Evolutionary conservation across 1,140 invertebrate species (phyloP).

Genomic region (Colletes latitarsis): DNA sequence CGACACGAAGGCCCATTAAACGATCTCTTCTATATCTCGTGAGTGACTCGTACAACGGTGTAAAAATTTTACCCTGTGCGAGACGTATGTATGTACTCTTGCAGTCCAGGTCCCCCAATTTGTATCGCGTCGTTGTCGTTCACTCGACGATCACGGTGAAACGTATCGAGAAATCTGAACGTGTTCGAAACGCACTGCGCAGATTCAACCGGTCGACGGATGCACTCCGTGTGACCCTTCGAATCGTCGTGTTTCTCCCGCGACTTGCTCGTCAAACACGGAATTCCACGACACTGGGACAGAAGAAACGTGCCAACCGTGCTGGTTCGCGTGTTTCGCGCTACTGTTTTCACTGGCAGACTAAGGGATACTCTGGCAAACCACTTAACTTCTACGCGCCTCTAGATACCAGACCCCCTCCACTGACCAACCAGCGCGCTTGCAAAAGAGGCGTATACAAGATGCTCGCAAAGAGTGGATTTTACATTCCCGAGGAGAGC

Average conservation of each 20-base stretch:
- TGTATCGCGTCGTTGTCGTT: too few species aligned
- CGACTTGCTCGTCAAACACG: too few species aligned
- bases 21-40: too few species aligned
- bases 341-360: constrained; percentile 39
- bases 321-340: neutral
- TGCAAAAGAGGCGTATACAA: constrained; percentile 13
- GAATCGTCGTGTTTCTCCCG: too few species aligned
- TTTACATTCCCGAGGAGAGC: constrained; percentile 17
- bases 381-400: constrained; percentile 24
- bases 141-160: neutral
- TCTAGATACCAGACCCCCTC: constrained; percentile 8
- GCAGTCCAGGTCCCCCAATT: too few species aligned
- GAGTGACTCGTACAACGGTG: too few species aligned
- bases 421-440: constrained; percentile 14
- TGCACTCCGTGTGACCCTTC: too few species aligned
- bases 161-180: neutral
- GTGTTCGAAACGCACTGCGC: neutral
- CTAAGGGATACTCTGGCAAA: constrained; percentile 41
- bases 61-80: too few species aligned
- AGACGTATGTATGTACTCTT: too few species aligned
- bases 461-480: constrained; percentile 17
- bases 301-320: neutral
- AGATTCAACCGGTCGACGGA: neutral
- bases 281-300: neutral
- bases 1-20: too few species aligned